Evolutionary conservation across 2,113 vertebrate species (phyloP).

Genomic region (Ageneiosus marmoratus): DNA sequence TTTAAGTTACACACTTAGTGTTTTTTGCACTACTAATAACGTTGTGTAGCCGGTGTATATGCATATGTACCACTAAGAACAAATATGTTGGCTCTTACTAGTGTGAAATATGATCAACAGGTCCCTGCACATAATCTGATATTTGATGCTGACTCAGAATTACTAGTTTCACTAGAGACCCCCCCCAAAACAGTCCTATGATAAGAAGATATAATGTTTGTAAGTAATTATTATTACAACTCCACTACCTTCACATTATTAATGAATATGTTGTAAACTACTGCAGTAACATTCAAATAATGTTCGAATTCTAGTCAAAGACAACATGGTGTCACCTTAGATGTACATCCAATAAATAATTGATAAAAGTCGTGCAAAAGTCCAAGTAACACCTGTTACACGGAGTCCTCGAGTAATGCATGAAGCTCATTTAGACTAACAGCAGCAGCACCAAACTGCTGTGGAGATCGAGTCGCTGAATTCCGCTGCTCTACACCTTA

Average conservation of each 20-base stretch:
- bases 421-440: conserved; percentile 17
- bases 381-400: conserved; percentile 25
- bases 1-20: background rate
- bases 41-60: background rate
- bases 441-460: background rate
- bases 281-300: background rate
- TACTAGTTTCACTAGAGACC: background rate
- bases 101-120: background rate
- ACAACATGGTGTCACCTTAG: conserved; percentile 5
- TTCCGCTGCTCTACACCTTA: conserved; percentile 13
- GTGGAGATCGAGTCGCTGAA: background rate
- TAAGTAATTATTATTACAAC: background rate
- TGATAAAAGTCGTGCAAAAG: background rate
- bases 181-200: background rate
- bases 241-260: background rate
- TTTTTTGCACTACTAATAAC: background rate
- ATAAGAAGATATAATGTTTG: background rate
- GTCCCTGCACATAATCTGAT: background rate
- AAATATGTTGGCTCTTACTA: background rate
- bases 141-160: background rate
- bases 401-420: conserved; percentile 12
- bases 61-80: background rate
- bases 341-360: conserved; percentile 4
- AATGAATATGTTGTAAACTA: background rate
- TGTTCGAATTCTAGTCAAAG: background rate